Base-by-base conservation (phyloP, 2,888 invertebrate genomes). In the Abrostola triplasia region DNA sequence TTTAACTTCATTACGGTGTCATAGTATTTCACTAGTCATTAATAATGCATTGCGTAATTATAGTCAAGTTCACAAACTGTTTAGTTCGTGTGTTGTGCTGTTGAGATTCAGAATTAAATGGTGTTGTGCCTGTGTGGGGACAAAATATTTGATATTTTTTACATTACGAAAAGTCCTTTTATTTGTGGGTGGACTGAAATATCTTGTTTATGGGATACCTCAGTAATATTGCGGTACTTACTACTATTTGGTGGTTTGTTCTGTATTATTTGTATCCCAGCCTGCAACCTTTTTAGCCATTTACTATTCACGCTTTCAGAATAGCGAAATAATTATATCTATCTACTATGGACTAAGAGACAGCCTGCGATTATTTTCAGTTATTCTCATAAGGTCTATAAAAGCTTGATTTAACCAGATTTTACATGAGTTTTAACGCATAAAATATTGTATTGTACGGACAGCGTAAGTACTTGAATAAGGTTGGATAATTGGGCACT, bases 1-100 rank as follows among this genome's bases (percentile, higher is more conserved):
- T 90, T 89, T 87, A 79, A 85, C 86, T 86, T 85, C 84, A 89
- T 89, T 86, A 87, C 75, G 72, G 76, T 83, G 82, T 83, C 85
- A 87, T 85, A 83, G 83, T 85, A 82, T 87, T 86, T 85, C 75
- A 84, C 78, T 84, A 82, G 73, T 80, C 76, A 79, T 86, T 85
- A 84, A 83, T 84, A 81, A 79, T 80, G 82, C 82, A 84, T 83
- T 73, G 68, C 61, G 61, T 77, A 79, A 81, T 81, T 82, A 79
- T 64, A 62, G 64, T 56, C 50, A 65, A 70, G 65, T 64, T 59
- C 40, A 44, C 42, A 59, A 69, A 76, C 56, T 78, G 59, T 66
- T 64, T 76, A 66, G 38, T 40, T 47, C 36, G 60, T 36, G 51
- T 12, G 24, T 24, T 24, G 24, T 24, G 24, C 24, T 24, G 24